Base-by-base conservation (phyloP, 2,888 invertebrate genomes). In the Scaptomyza tumidula region DNA sequence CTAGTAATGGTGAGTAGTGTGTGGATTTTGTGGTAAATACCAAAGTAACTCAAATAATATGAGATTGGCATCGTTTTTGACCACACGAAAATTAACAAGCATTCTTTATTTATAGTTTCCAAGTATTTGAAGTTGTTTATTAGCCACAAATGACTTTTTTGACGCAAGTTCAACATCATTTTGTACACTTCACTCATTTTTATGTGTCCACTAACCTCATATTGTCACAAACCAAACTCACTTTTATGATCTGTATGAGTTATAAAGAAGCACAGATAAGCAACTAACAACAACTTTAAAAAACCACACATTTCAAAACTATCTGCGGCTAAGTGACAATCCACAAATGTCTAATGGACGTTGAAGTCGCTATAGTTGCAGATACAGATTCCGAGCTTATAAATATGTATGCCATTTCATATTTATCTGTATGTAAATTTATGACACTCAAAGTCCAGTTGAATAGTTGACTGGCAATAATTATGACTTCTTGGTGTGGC, bases 381-480 rank as follows among this genome's bases (percentile, higher is more conserved):
- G 45, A 53, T 39, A 44, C 14, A 48, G 39, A 54, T 45, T 7
- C 14, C 35, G 35, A 52, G 52, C 24, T 41, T 9, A n/a, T 10
- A 58, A 68, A 61, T 61, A 49, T 61, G 60, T 57, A 57, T 57
- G 60, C 50, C 49, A 53, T 54, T 55, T 59, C 33, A 37, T 48
- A 52, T 52, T 71, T 82, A 74, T 82, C 80, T 68, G 53, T 77
- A 85, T 82, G 80, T 66, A 83, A 86, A 83, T 83, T 87, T 88
- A 82, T 63, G 76, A 69, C 70, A 78, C 66, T 78, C 62, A 50
- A 75, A 68, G 68, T 77, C 60, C 44, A 68, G 37, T 68, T 52
- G 52, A 75, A 69, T 77, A 71, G 68, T 83, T 83, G 88, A 83
- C 88, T 88, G 74, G 88, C 88, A 82, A 86, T 88, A 83, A 88